A percentile compares a stretch with the other conserved stretches of the same genome.
Conservation (phyloP, 1,140 invertebrate species). For the Diuraphis noxia region DNA sequence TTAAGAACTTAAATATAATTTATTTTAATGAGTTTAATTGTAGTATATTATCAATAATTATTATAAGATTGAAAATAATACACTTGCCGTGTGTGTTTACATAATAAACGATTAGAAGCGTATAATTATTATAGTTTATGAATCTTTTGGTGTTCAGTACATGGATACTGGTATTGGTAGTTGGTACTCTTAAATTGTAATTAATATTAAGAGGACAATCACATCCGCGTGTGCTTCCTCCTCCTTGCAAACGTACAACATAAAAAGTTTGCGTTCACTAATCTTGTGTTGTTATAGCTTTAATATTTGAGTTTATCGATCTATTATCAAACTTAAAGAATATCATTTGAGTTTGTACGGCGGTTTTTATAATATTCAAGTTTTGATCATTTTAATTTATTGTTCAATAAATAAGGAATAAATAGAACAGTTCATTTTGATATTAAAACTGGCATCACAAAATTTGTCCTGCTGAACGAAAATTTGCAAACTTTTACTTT, state of each 20-base stretch:
- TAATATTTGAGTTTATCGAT: background rate
- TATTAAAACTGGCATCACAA: background rate
- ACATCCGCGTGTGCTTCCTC: background rate
- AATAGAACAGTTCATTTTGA: background rate
- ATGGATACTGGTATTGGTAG: background rate
- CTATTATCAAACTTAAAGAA: background rate
- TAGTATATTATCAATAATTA: background rate
- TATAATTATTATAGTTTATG: background rate
- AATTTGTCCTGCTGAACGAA: too few relatives aligned
- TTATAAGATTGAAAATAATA: background rate
- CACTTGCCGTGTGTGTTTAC: background rate
- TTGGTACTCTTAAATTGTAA: background rate
- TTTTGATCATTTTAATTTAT: too few relatives aligned
- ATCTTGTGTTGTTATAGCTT: background rate
- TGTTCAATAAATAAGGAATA: too few relatives aligned
- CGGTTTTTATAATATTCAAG: background rate
- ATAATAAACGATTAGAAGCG: background rate
- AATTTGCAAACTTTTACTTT: too few relatives aligned
- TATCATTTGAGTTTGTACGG: background rate
- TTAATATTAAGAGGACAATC: background rate
- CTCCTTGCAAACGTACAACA: background rate
- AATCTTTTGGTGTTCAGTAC: background rate
- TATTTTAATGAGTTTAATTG: background rate
- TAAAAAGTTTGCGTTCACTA: too few relatives aligned
- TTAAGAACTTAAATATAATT: background rate